Evolutionary conservation across 2,797 vertebrate species (phyloP).

Genomic region (Sebastes hubbsi): DNA sequence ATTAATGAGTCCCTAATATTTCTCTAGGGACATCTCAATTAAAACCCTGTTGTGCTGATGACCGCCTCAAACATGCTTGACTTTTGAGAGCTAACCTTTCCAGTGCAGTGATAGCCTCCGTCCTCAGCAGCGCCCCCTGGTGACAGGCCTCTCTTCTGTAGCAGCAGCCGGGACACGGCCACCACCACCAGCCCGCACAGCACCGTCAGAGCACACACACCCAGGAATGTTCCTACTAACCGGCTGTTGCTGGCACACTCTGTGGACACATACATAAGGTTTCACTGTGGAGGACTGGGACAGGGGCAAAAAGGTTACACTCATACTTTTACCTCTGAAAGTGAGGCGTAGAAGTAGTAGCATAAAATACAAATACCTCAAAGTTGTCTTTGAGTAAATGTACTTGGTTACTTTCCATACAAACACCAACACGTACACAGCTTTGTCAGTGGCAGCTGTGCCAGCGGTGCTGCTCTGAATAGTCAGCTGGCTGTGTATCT

Average conservation of each 20-base stretch:
- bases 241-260: slow-evolving; percentile 84
- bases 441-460: slow-evolving; percentile 42
- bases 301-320: not conserved
- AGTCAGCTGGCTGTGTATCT: slow-evolving; percentile 49
- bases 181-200: slow-evolving; percentile 91
- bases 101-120: slow-evolving; percentile 80
- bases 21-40: not conserved
- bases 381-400: not conserved
- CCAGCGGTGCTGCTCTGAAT: slow-evolving; percentile 38
- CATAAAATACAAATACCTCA: not conserved
- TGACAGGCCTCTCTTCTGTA: slow-evolving; percentile 82
- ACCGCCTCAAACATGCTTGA: not conserved
- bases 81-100: slow-evolving; percentile 83
- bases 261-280: slow-evolving; percentile 70
- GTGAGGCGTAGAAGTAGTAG: not conserved
- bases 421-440: not conserved
- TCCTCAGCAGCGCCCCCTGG: slow-evolving; percentile 79
- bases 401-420: not conserved
- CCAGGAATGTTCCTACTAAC: slow-evolving; percentile 92
- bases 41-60: slow-evolving; percentile 5
- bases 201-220: slow-evolving; percentile 92
- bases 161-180: slow-evolving; percentile 87
- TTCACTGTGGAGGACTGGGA: not conserved
- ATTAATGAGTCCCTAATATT: not conserved
- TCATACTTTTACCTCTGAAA: not conserved